These are phyloP conservation scores for Pteronotus mesoamericanus DNA, from an alignment of 2,797 vertebrate species.

Conservation along the genomic window DNA sequence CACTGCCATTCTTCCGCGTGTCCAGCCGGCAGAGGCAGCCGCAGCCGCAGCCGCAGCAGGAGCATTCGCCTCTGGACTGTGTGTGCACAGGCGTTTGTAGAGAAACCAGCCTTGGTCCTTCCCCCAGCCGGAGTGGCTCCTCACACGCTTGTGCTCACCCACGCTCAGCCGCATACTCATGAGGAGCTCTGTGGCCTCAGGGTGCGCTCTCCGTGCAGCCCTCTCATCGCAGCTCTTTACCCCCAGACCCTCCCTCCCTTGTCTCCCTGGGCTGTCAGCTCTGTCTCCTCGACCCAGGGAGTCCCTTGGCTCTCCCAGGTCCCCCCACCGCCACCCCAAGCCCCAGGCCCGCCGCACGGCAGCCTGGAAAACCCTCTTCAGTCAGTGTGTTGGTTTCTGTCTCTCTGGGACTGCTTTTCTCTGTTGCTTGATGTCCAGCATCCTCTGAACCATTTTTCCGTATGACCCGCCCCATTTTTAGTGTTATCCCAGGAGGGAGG, in stretches of 20 bases:
- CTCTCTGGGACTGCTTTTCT: neutral
- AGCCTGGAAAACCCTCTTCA: neutral
- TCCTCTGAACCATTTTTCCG: neutral
- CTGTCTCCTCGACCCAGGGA: neutral
- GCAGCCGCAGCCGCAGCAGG: neutral
- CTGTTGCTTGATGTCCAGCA: neutral
- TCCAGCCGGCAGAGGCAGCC: neutral
- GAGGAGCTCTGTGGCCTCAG: neutral
- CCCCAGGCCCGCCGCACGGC: too few relatives aligned
- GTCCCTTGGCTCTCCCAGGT: neutral
- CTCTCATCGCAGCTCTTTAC: neutral
- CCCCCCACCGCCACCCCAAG: neutral
- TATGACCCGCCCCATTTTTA: neutral
- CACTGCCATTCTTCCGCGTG: neutral
- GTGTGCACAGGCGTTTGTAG: neutral
- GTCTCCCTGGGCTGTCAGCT: neutral
- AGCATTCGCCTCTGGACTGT: neutral
- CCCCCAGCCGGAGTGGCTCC: neutral
- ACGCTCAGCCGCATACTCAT: neutral
- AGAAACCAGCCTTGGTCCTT: neutral
- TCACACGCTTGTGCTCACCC: neutral
- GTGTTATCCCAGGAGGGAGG: neutral
- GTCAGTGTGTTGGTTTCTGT: neutral
- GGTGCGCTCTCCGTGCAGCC: neutral
- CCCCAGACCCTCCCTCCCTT: neutral